These are phyloP conservation scores for Timema cristinae DNA, from an alignment of 2,888 invertebrate species.

Conservation along the genomic window DNA sequence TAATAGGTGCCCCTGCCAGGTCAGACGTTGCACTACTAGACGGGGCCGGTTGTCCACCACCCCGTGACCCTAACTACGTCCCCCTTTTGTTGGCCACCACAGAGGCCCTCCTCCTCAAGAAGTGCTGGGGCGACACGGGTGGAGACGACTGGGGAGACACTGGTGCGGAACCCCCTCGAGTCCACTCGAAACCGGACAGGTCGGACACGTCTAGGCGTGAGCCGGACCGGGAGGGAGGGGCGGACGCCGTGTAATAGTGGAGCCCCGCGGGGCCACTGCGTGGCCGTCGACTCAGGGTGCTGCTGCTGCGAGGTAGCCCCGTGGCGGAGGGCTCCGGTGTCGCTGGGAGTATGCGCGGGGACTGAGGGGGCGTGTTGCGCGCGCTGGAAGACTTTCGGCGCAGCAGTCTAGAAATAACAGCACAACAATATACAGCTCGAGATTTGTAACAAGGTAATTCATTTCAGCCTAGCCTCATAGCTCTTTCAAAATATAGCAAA, in stretches of 20 bases:
- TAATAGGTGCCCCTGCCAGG: no score
- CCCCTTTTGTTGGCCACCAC: constrained; percentile 33
- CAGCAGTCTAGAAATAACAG: constrained; percentile 36
- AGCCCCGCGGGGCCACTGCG: constrained; percentile 76
- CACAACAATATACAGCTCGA: no score
- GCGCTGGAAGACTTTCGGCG: constrained; percentile 44
- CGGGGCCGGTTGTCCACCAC: constrained; percentile 6
- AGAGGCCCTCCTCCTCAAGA: constrained; percentile 42
- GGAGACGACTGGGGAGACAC: constrained; percentile 70
- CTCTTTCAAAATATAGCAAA: no score
- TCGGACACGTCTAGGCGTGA: constrained; percentile 34
- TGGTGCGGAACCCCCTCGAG: constrained; percentile 61
- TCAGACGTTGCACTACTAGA: neutral
- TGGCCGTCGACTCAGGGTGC: constrained; percentile 54
- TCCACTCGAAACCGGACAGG: constrained; percentile 43
- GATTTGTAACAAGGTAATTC: no score
- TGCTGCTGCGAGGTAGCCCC: constrained; percentile 27
- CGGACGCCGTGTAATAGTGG: constrained; percentile 64
- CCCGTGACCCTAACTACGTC: constrained; percentile 18
- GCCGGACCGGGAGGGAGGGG: constrained; percentile 36
- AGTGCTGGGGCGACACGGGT: constrained; percentile 69
- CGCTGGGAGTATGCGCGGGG: constrained; percentile 38
- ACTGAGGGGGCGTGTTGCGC: constrained; percentile 44
- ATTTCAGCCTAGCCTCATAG: no score
- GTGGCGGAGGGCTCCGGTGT: constrained; percentile 37